Evolutionary conservation across 2,113 vertebrate species (phyloP).

Genomic region (Menidia beryllina): DNA sequence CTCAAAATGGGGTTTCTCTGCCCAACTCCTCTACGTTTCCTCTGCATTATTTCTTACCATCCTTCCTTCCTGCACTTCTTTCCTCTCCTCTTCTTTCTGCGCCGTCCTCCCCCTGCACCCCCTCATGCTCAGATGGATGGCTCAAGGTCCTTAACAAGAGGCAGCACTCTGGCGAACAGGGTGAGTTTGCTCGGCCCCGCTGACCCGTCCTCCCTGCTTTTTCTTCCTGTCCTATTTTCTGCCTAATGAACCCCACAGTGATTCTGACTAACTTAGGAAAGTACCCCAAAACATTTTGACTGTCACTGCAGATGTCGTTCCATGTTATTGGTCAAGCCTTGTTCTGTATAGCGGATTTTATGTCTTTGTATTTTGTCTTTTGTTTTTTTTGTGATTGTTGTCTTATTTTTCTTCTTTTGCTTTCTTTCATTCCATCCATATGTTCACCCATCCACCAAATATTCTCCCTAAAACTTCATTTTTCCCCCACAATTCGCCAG

Average conservation of each 20-base stretch:
- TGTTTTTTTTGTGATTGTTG: constrained; percentile 57
- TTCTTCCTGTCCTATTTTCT: constrained; percentile 34
- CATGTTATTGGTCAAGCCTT: constrained; percentile 34
- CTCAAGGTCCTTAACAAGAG: constrained; percentile 76
- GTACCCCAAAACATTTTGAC: constrained; percentile 30
- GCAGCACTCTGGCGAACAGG: constrained; percentile 78
- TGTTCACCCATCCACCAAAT: constrained; percentile 46
- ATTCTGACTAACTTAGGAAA: constrained; percentile 38
- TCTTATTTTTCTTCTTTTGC: constrained; percentile 72
- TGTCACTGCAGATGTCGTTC: constrained; percentile 27
- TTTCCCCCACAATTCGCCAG: constrained; percentile 63
- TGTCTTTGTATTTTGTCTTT: constrained; percentile 46
- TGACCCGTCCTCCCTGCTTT: constrained; percentile 16
- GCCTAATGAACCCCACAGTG: constrained; percentile 10
- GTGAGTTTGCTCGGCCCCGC: constrained; percentile 78
- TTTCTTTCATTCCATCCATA: constrained; percentile 63
- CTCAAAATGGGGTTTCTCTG: constrained; percentile 14
- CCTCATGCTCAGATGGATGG: constrained; percentile 79
- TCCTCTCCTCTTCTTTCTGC: constrained; percentile 30
- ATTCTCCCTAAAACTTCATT: constrained; percentile 49
- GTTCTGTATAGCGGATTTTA: constrained; percentile 43
- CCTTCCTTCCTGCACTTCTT: constrained; percentile 43
- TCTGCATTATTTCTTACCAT: constrained; percentile 16
- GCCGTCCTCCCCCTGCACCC: no score
- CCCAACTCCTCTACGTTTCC: constrained; percentile 10